phyloP scores from a whole-genome alignment of 2,797 vertebrate species.

The Coregonus sp. region DNA sequence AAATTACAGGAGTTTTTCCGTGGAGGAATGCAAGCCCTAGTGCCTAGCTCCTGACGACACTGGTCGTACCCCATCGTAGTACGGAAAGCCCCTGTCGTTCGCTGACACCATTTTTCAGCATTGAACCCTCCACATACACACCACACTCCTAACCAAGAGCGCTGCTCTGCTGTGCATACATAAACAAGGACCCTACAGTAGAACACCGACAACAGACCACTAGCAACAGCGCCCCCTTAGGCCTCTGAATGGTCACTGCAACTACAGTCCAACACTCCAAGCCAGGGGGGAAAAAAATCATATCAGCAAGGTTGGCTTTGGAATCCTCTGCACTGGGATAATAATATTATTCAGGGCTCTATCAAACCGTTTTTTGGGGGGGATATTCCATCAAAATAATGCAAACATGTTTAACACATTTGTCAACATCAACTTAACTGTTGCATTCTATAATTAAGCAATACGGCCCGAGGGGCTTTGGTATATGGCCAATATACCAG shows the following conservation, averaged over 20 bases:
- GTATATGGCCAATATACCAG: no score
- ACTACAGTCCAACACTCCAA: not conserved
- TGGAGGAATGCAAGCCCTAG: not conserved
- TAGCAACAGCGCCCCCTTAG: slow-evolving; percentile 47
- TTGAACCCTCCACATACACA: slow-evolving; percentile 29
- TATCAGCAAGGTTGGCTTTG: not conserved
- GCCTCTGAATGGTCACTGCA: slow-evolving; percentile 39
- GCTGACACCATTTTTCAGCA: slow-evolving; percentile 51
- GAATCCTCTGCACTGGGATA: not conserved
- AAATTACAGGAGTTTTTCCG: not conserved
- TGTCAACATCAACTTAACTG: not conserved
- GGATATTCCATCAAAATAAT: not conserved
- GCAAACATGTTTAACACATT: not conserved
- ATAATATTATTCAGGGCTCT: not conserved
- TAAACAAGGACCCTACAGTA: slow-evolving; percentile 8
- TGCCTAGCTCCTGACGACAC: not conserved
- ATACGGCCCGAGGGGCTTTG: no score
- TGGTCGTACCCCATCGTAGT: slow-evolving; percentile 6
- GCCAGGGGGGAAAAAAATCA: slow-evolving; percentile 15
- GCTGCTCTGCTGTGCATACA: slow-evolving; percentile 2
- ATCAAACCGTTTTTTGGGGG: not conserved
- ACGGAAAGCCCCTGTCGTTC: slow-evolving; percentile 40
- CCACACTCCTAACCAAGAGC: slow-evolving; percentile 15
- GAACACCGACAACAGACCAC: slow-evolving; percentile 2
- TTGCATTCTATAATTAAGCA: not conserved